Conservation (phyloP, 2,888 invertebrate genomes). For the Lucinisca nassula region DNA sequence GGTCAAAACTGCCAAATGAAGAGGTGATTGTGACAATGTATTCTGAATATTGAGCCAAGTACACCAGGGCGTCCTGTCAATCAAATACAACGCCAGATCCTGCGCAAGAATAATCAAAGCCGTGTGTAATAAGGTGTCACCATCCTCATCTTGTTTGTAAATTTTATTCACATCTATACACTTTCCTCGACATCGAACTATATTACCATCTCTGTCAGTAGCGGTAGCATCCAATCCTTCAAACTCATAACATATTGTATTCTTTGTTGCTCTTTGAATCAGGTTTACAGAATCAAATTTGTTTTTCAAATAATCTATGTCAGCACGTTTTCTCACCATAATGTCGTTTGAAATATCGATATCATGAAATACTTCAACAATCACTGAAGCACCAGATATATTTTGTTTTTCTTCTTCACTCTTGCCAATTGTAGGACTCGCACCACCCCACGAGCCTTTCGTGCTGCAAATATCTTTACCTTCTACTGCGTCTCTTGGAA, state of each 20-base stretch:
- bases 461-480: no score
- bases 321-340: neutral
- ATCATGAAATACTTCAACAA: no score
- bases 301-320: neutral
- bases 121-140: conserved; percentile 47
- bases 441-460: no score
- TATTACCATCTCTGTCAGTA: neutral
- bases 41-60: conserved; percentile 10
- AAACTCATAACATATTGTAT: neutral
- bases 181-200: neutral
- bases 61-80: neutral
- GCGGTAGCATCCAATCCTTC: neutral
- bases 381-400: no score
- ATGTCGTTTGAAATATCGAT: no score
- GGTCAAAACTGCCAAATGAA: conserved; percentile 33
- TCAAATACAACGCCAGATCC: conserved; percentile 9
- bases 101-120: conserved; percentile 38
- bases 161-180: neutral
- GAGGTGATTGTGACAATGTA: conserved; percentile 24
- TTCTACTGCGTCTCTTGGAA: no score
- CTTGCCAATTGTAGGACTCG: no score
- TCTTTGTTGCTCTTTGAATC: neutral
- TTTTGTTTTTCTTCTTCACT: no score
- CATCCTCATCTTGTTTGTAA: conserved; percentile 42
- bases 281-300: neutral